Evolutionary conservation across 2,113 vertebrate species (phyloP).

Genomic region (Cyprinus carpio): DNA sequence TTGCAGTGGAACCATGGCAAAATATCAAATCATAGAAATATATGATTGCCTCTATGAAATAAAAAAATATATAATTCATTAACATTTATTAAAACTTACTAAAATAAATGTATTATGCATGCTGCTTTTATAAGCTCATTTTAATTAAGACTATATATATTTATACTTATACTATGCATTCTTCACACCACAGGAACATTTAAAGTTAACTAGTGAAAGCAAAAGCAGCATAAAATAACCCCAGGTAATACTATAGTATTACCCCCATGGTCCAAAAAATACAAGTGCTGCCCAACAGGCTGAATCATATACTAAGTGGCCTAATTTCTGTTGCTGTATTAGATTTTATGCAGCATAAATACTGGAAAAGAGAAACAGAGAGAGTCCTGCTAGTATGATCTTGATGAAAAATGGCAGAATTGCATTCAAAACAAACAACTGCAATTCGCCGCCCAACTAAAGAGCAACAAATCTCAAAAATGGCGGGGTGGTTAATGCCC

Average conservation of each 20-base stretch:
- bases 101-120: neutral
- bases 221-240: slow-evolving; percentile 13
- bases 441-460: slow-evolving; percentile 90
- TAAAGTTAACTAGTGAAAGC: neutral
- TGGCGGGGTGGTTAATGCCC: slow-evolving; percentile 87
- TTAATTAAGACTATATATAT: neutral
- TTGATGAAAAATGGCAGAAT: slow-evolving; percentile 83
- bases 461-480: slow-evolving; percentile 95
- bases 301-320: neutral
- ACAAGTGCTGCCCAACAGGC: neutral
- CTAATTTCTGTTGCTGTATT: slow-evolving; percentile 34
- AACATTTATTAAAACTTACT: too few species aligned
- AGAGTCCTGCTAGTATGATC: slow-evolving; percentile 64
- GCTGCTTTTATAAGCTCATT: neutral
- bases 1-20: neutral
- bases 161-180: slow-evolving; percentile 43
- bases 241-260: neutral
- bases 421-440: slow-evolving; percentile 95
- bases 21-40: neutral
- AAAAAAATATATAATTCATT: neutral
- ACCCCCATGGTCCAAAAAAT: neutral
- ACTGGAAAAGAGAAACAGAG: slow-evolving; percentile 40
- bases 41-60: neutral
- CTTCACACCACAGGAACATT: neutral
- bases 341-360: neutral